phyloP scores from a whole-genome alignment of 1,140 invertebrate genomes.

The Drosophila suzukii region DNA sequence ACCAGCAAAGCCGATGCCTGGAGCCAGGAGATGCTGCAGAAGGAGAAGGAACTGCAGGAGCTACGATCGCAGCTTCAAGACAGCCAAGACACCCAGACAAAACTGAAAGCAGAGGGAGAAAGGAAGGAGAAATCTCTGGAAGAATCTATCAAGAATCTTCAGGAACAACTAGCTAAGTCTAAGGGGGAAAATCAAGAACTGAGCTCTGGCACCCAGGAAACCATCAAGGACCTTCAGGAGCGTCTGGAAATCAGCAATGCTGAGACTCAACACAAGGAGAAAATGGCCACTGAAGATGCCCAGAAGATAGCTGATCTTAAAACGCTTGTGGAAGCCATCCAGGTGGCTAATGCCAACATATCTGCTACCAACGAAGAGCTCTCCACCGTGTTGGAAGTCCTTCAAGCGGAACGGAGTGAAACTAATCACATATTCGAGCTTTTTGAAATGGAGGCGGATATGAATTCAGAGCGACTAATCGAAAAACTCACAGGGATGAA shows the following conservation, averaged over 20 bases:
- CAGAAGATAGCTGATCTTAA: conserved; percentile 72
- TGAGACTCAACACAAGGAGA: conserved; percentile 65
- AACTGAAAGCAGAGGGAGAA: conserved; percentile 43
- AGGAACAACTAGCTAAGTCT: conserved; percentile 49
- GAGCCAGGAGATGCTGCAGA: conserved; percentile 47
- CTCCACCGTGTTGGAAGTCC: conserved; percentile 64
- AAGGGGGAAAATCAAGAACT: conserved; percentile 55
- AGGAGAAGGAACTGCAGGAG: conserved; percentile 59
- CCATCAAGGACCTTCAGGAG: conserved; percentile 63
- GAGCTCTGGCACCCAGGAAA: conserved; percentile 28
- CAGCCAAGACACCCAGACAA: conserved; percentile 38
- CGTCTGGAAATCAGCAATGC: conserved; percentile 63
- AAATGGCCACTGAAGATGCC: conserved; percentile 65
- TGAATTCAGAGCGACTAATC: conserved; percentile 65
- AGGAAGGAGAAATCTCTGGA: conserved; percentile 27
- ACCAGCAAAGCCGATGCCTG: conserved; percentile 53
- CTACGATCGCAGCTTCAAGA: conserved; percentile 48
- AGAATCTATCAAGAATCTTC: conserved; percentile 35
- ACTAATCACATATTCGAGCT: conserved; percentile 80
- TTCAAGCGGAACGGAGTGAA: conserved; percentile 75
- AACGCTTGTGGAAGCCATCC: conserved; percentile 64
- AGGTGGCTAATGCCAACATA: conserved; percentile 73
- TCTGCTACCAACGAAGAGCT: conserved; percentile 73
- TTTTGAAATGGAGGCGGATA: conserved; percentile 79
- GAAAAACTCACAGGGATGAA: conserved; percentile 72